These are phyloP conservation scores for Sanderia malayensis DNA, from an alignment of 30 jellyfish, hydroid and myxozoan species.

Conservation along the genomic window DNA sequence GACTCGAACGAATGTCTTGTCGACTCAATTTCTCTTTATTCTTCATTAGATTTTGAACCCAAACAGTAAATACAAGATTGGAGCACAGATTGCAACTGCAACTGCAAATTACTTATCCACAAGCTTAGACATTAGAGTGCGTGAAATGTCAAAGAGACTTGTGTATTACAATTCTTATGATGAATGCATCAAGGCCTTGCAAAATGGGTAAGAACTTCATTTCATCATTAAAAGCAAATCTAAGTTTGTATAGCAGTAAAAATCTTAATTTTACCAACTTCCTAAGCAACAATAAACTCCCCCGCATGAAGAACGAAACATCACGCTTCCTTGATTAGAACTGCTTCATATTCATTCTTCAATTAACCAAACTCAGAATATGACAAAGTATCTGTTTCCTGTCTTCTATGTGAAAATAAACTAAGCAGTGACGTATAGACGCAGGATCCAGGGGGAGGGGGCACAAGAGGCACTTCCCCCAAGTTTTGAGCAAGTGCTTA, in stretches of 20 bases:
- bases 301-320: background rate
- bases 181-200: slow-evolving; percentile 2
- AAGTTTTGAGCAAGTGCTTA: too few species aligned
- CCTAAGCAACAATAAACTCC: background rate
- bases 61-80: background rate
- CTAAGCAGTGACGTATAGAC: too few species aligned
- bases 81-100: background rate
- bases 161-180: background rate
- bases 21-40: background rate
- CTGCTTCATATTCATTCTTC: background rate
- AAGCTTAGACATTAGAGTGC: background rate
- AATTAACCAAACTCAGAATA: background rate
- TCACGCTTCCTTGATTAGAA: background rate
- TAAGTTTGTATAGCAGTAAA: background rate
- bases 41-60: background rate
- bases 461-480: too few species aligned
- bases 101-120: background rate
- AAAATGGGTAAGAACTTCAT: slow-evolving; percentile 5
- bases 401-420: too few species aligned
- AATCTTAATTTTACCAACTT: too few species aligned
- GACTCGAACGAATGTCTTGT: background rate
- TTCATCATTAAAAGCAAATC: too few species aligned
- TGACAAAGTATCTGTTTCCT: background rate
- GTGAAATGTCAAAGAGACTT: slow-evolving; percentile 10
- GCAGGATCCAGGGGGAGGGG: too few species aligned